Percentiles rank a stretch among this genome's conserved stretches.
phyloP scores from a whole-genome alignment of 2,797 vertebrate genomes.

The Myotis vivesi region DNA sequence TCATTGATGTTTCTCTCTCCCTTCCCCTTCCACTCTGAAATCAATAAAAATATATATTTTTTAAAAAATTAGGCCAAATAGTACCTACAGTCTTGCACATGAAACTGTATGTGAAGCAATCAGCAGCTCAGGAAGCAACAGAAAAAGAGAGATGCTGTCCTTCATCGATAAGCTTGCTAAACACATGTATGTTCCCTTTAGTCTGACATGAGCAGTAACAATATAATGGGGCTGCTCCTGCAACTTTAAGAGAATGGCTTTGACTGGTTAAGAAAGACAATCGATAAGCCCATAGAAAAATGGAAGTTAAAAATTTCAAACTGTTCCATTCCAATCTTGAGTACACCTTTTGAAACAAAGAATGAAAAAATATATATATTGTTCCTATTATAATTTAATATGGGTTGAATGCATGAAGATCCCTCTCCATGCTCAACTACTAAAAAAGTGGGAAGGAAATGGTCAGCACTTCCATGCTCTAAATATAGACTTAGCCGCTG shows the following conservation, averaged over 20 bases:
- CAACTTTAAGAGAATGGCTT: not conserved
- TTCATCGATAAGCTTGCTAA: not conserved
- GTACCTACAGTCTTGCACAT: not conserved
- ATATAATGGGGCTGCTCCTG: not conserved
- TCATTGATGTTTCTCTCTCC: not conserved
- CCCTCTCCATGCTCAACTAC: not conserved
- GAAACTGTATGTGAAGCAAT: not conserved
- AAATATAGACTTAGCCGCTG: not conserved
- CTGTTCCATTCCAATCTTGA: not conserved
- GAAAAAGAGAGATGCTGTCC: not conserved
- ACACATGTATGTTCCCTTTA: not conserved
- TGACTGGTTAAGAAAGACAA: not conserved
- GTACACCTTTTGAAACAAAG: not conserved
- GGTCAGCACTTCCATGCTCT: not conserved
- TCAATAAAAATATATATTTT: no score
- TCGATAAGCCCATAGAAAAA: not conserved
- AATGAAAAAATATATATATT: not conserved
- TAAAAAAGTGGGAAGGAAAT: constrained; percentile 33
- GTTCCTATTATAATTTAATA: not conserved
- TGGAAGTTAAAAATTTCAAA: not conserved
- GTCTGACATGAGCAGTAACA: not conserved
- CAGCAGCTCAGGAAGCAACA: not conserved
- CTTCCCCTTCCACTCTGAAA: not conserved
- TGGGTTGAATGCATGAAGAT: not conserved
- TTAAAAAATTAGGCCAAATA: not conserved